Conservation (phyloP, 2,113 vertebrate genomes). For the Riparia riparia region DNA sequence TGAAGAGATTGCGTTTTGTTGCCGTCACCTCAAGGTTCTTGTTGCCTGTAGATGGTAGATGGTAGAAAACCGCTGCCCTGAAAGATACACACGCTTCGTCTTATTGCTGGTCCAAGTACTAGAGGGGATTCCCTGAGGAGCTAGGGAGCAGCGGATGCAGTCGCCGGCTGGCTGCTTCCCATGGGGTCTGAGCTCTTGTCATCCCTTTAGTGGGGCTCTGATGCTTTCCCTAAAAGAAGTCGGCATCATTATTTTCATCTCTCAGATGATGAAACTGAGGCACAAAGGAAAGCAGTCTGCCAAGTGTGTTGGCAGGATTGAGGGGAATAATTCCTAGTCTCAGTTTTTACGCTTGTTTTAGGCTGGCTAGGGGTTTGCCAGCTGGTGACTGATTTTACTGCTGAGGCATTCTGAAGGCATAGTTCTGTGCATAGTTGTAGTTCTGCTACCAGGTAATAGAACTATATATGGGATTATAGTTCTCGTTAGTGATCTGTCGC, state of each 20-base stretch:
- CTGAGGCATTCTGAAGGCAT: neutral
- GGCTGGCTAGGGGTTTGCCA: neutral
- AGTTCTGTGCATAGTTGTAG: neutral
- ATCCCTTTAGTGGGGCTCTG: neutral
- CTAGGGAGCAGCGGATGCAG: neutral
- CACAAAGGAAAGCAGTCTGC: slow-evolving; percentile 5
- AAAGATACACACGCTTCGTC: rapidly evolving
- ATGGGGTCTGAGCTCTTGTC: neutral
- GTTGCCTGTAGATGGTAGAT: neutral
- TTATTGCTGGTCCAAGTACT: rapidly evolving
- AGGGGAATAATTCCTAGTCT: neutral
- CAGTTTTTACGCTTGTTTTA: neutral
- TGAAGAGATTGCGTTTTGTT: neutral
- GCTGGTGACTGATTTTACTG: neutral
- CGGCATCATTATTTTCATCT: neutral
- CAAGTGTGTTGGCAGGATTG: neutral
- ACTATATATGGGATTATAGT: neutral
- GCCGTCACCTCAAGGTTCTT: neutral
- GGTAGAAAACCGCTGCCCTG: neutral
- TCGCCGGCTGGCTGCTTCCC: neutral
- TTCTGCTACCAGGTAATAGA: neutral
- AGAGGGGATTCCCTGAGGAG: neutral
- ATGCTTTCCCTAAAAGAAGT: neutral
- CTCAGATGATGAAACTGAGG: neutral
- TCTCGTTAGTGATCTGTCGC: neutral